Evolutionary conservation across 2,113 vertebrate species (phyloP).

Genomic region (Coreoperca whiteheadi): DNA sequence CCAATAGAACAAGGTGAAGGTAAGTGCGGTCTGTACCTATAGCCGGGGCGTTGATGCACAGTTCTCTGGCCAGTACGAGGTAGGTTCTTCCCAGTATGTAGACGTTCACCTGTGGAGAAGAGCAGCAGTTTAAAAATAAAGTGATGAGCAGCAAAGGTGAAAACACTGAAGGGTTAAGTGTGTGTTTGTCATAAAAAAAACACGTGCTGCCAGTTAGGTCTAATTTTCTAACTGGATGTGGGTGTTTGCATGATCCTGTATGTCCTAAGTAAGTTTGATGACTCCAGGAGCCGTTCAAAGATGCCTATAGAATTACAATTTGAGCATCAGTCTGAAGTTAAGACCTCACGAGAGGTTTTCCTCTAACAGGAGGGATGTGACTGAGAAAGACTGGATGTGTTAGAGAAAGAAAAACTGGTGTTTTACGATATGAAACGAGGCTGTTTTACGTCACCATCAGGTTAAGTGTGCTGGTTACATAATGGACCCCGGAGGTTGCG

Average conservation of each 20-base stretch:
- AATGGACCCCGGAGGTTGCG: slow-evolving; percentile 5
- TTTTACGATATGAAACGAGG: neutral
- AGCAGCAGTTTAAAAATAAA: neutral
- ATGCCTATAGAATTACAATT: neutral
- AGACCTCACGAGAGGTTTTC: neutral
- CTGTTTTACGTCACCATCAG: slow-evolving; percentile 6
- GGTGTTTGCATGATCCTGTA: neutral
- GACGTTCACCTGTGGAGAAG: slow-evolving; percentile 91
- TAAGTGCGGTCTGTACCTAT: slow-evolving; percentile 87
- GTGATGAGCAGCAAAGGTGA: neutral
- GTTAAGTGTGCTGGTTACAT: slow-evolving; percentile 33
- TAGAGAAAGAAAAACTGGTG: neutral
- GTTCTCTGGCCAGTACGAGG: slow-evolving; percentile 92
- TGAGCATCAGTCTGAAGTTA: neutral
- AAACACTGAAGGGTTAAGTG: neutral
- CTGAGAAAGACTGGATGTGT: neutral
- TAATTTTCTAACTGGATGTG: neutral
- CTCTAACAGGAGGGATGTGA: neutral
- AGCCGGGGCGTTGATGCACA: slow-evolving; percentile 97
- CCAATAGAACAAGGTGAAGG: neutral
- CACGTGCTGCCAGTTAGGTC: neutral
- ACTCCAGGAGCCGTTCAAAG: slow-evolving; percentile 11
- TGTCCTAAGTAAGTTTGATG: neutral
- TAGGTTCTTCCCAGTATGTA: slow-evolving; percentile 96
- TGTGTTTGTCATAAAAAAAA: neutral